Evolutionary conservation across 2,797 vertebrate species (phyloP).

Genomic region (Choloepus didactylus): DNA sequence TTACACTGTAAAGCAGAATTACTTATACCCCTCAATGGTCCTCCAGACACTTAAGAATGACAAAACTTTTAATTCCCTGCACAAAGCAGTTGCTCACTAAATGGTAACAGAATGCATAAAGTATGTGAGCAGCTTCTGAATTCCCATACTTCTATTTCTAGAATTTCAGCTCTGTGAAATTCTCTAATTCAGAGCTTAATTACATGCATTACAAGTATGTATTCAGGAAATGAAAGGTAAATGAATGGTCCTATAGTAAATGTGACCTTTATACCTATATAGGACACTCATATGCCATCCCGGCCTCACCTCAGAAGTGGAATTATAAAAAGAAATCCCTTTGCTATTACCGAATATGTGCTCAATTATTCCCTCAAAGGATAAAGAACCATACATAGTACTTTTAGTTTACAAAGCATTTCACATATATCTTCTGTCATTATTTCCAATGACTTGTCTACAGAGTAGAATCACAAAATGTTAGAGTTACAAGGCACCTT

Average conservation of each 20-base stretch:
- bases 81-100: not conserved
- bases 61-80: not conserved
- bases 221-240: not conserved
- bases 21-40: not conserved
- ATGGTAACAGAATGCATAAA: not conserved
- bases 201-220: not conserved
- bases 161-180: constrained; percentile 6
- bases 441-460: not conserved
- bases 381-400: not conserved
- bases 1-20: not conserved
- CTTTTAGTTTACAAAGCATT: constrained; percentile 36
- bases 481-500: not conserved
- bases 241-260: not conserved
- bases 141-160: not conserved
- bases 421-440: not conserved
- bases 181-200: not conserved
- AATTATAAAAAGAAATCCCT: constrained; percentile 29
- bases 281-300: not conserved
- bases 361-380: constrained; percentile 6
- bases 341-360: constrained; percentile 52
- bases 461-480: constrained; percentile 12
- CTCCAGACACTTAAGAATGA: not conserved
- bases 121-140: not conserved
- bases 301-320: not conserved
- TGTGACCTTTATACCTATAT: not conserved